phyloP scores from a whole-genome alignment of 2,888 invertebrate species.

The Drepana falcataria region DNA sequence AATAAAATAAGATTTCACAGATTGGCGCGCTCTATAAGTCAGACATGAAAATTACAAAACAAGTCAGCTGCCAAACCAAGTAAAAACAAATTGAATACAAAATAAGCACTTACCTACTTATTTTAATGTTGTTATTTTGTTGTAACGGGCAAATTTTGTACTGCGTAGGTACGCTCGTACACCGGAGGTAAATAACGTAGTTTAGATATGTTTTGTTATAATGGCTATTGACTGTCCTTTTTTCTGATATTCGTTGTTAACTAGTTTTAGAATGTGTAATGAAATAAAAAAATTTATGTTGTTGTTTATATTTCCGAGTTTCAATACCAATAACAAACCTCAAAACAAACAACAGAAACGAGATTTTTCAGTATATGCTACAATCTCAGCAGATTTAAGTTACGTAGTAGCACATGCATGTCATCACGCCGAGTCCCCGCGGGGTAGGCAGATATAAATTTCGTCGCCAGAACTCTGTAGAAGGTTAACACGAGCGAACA shows the following conservation, averaged over 20 bases:
- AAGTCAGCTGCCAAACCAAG: constrained; percentile 24
- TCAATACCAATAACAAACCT: constrained; percentile 6
- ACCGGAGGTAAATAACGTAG: constrained; percentile 6
- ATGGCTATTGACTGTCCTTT: constrained; percentile 31
- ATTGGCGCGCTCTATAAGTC: constrained; percentile 30
- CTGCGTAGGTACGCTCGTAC: constrained; percentile 13
- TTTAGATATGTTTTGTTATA: constrained; percentile 19
- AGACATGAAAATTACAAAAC: constrained; percentile 33
- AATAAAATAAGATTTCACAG: constrained; percentile 63
- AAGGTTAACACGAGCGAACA: too few relatives aligned
- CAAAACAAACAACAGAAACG: too few relatives aligned
- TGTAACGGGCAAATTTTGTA: constrained; percentile 14
- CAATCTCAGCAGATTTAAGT: too few relatives aligned
- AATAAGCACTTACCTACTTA: constrained; percentile 2
- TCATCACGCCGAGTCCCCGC: too few relatives aligned
- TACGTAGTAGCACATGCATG: too few relatives aligned
- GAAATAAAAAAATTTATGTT: constrained; percentile 38
- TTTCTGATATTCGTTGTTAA: constrained; percentile 57
- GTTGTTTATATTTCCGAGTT: constrained; percentile 15
- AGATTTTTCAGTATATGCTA: too few relatives aligned
- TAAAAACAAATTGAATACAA: constrained; percentile 24
- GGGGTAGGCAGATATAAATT: too few relatives aligned
- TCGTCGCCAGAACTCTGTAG: too few relatives aligned
- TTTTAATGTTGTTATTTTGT: constrained; percentile 24
- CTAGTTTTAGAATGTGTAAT: constrained; percentile 63